Conservation (phyloP, 2,888 invertebrate genomes). For the Drosophila nigritarsus region DNA sequence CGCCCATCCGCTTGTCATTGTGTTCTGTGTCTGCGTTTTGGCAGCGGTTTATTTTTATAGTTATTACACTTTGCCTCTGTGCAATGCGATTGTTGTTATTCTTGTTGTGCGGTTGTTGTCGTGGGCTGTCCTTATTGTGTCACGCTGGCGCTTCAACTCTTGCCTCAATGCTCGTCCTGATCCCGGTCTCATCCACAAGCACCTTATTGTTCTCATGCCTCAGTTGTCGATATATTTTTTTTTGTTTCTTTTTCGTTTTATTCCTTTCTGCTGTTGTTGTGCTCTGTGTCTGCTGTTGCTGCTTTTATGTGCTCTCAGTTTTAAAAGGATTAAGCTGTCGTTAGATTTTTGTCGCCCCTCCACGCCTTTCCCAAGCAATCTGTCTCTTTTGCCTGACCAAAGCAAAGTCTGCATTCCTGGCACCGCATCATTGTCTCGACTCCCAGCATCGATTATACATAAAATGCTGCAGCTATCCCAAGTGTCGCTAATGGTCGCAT, state of each 20-base stretch:
- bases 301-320: conserved; percentile 79
- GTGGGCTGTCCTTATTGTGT: conserved; percentile 71
- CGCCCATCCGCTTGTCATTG: conserved; percentile 13
- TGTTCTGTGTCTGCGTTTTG: conserved; percentile 39
- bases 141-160: conserved; percentile 71
- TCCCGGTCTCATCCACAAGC: conserved; percentile 45
- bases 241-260: conserved; percentile 1
- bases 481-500: conserved; percentile 48
- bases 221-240: conserved; percentile 40
- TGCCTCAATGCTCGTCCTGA: conserved; percentile 38
- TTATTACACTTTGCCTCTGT: conserved; percentile 72
- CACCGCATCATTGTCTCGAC: conserved; percentile 39
- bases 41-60: conserved; percentile 72
- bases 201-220: conserved; percentile 68
- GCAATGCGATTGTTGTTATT: conserved; percentile 34
- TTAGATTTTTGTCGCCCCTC: conserved; percentile 56
- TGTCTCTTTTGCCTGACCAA: conserved; percentile 23
- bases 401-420: conserved; percentile 41
- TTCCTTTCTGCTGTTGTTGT: conserved; percentile 27
- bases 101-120: conserved; percentile 24
- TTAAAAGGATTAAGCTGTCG: conserved; percentile 79
- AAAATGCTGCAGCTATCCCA: conserved; percentile 47
- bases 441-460: conserved; percentile 70
- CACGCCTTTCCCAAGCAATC: background rate
- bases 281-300: conserved; percentile 44